Evolutionary conservation across 64 coral and sea anemone genomes (phyloP), one percentile per base, ranked within the genome.

Genomic region (Dendronephthya gigantea): DNA sequence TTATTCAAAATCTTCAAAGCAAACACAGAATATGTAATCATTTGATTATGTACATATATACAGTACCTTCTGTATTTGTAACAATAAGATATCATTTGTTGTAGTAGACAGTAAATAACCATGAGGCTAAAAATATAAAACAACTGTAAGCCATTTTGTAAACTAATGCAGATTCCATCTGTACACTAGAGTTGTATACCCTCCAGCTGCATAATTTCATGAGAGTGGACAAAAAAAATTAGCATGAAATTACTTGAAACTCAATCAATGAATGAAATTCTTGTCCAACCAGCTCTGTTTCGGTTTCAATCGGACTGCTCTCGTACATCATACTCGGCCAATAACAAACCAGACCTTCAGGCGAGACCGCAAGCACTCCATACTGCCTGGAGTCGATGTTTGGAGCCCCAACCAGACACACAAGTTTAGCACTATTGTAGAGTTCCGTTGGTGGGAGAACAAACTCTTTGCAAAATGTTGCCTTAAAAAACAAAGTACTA

Each of bases 311-410:
- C 23, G 82, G 83, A 51, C 49, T 91, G 49, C 84, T 85, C 29
- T 93, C 95, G 70, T 93, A 90, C 31, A 81, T 83, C 82, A 98
- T 89, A 84, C 92, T 93, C 1, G 95, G 95, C 95, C 95, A 98
- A 41, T 98, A 98, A 19, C 92, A 88, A 11, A 98, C 92, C 70
- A 91, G 22, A 37, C 95, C 95, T 48, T 98, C 95, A 58, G 95
- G 95, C 30, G 95, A 93, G 3, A 85, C 92, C 15, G 84, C 85
- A 69, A 98, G 65, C 23, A 98, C 51, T 31, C 92, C 90, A 4
- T 91, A 87, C 39, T 76, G 85, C 22, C 87, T 84, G 23, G 86
- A 40, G 40, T 86, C 88, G 22, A 68, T 75, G 39, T 81, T 47
- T 3, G 89, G 83, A 81, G 84, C 86, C 40, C 86, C 50, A 2